A percentile compares a stretch with the other conserved stretches of the same genome.
These are phyloP conservation scores for Protaetia brevitarsis DNA, from an alignment of 1,140 invertebrate species.

Conservation along the genomic window DNA sequence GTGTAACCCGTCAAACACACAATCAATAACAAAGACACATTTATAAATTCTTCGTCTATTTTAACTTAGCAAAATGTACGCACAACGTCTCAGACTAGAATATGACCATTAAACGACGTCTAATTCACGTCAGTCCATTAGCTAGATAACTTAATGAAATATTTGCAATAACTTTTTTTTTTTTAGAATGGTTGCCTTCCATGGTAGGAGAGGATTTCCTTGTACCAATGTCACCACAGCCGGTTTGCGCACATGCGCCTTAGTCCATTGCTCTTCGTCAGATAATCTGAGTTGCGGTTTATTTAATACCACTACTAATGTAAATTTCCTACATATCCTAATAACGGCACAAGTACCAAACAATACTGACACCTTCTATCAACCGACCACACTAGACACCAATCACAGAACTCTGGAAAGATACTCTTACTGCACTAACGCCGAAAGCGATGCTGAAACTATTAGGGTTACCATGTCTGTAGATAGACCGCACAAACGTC, in stretches of 20 bases:
- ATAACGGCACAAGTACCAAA: background rate
- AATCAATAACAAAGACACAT: too few relatives aligned
- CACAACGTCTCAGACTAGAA: too few relatives aligned
- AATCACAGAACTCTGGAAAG: background rate
- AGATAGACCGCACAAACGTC: background rate
- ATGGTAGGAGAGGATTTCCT: background rate
- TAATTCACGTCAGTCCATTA: too few relatives aligned
- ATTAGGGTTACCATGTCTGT: background rate
- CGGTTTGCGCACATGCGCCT: conserved; percentile 16
- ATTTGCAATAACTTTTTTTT: background rate
- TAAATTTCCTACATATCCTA: background rate
- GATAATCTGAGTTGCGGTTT: background rate
- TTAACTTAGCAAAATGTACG: too few relatives aligned
- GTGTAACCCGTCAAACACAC: too few relatives aligned
- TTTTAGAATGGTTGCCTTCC: conserved; percentile 25
- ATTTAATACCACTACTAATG: background rate
- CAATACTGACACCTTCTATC: background rate
- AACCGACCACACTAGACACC: conserved; percentile 1
- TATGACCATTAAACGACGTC: too few relatives aligned
- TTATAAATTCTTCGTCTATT: too few relatives aligned
- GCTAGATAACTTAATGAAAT: too few relatives aligned
- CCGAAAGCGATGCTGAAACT: background rate
- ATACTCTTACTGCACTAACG: background rate
- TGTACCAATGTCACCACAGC: background rate
- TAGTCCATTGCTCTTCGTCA: conserved; percentile 6